A percentile compares a stretch with the other conserved stretches of the same genome.
phyloP scores from a whole-genome alignment of 2,888 invertebrate species.

The Oxycera nigricornis region DNA sequence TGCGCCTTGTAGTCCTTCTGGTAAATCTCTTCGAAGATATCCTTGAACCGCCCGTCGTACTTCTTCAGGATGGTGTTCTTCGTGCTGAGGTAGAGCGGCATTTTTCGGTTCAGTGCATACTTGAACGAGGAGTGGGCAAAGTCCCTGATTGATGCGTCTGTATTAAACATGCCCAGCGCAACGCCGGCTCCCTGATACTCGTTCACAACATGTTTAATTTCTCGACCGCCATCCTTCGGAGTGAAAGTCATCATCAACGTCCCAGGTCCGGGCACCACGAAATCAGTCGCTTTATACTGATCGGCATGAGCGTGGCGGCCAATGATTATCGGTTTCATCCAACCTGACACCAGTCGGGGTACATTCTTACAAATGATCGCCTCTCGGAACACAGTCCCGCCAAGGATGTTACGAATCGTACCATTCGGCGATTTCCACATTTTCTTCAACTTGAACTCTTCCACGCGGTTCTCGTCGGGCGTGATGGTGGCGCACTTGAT shows the following conservation, averaged over 20 bases:
- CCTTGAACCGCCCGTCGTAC: constrained; percentile 96
- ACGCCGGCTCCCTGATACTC: constrained; percentile 89
- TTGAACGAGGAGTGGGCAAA: constrained; percentile 96
- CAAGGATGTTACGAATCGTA: constrained; percentile 86
- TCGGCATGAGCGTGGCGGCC: constrained; percentile 99
- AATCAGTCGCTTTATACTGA: constrained; percentile 97
- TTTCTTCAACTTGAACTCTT: constrained; percentile 85
- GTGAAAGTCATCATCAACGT: constrained; percentile 85
- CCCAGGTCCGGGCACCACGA: constrained; percentile 90
- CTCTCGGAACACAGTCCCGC: constrained; percentile 78
- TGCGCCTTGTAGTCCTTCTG: constrained; percentile 83
- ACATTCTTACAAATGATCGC: constrained; percentile 92
- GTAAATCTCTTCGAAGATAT: constrained; percentile 96
- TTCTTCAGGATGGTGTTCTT: constrained; percentile 97
- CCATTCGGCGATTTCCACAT: constrained; percentile 94
- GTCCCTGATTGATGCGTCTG: constrained; percentile 89
- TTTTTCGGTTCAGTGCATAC: constrained; percentile 82
- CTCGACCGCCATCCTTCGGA: constrained; percentile 67
- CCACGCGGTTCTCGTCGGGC: constrained; percentile 95
- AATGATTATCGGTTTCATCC: constrained; percentile 97
- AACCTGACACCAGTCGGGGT: constrained; percentile 91
- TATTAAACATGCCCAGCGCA: constrained; percentile 95
- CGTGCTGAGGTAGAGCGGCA: constrained; percentile 93
- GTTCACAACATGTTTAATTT: constrained; percentile 78
- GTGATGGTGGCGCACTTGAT: constrained; percentile 99